Percentiles rank a stretch among this genome's conserved stretches.
phyloP scores from a whole-genome alignment of 2,797 vertebrate species.

The Pangasius mekongensis region DNA sequence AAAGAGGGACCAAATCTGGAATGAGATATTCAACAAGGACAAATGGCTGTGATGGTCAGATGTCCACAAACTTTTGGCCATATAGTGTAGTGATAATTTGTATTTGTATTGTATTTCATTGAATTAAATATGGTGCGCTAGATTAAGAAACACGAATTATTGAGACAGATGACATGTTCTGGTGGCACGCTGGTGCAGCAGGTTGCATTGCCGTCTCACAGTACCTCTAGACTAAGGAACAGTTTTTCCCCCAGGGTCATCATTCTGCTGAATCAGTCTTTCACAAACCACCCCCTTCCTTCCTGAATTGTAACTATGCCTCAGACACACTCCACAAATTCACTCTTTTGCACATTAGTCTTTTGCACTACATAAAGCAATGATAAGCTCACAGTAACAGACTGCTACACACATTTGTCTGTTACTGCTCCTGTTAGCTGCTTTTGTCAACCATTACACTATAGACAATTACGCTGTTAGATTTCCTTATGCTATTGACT shows the following conservation, averaged over 20 bases:
- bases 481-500: not conserved
- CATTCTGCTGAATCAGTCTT: conserved; percentile 24
- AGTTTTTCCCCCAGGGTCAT: not conserved
- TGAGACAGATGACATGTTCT: not conserved
- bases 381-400: not conserved
- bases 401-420: not conserved
- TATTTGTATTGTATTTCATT: not conserved
- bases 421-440: not conserved
- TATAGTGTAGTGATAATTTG: not conserved
- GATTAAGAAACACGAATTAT: not conserved
- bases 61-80: not conserved
- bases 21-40: too few species aligned
- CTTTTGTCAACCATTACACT: not conserved
- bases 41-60: not conserved
- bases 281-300: too few species aligned
- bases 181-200: not conserved
- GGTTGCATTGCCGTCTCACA: not conserved
- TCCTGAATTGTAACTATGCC: not conserved
- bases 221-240: not conserved
- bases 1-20: not conserved
- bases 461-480: not conserved
- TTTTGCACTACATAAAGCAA: not conserved
- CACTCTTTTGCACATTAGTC: conserved; percentile 2
- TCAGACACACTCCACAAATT: conserved; percentile 2
- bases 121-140: too few species aligned